These are phyloP conservation scores for Mylabris phalerata DNA, from an alignment of 1,140 invertebrate genomes.

Conservation along the genomic window DNA sequence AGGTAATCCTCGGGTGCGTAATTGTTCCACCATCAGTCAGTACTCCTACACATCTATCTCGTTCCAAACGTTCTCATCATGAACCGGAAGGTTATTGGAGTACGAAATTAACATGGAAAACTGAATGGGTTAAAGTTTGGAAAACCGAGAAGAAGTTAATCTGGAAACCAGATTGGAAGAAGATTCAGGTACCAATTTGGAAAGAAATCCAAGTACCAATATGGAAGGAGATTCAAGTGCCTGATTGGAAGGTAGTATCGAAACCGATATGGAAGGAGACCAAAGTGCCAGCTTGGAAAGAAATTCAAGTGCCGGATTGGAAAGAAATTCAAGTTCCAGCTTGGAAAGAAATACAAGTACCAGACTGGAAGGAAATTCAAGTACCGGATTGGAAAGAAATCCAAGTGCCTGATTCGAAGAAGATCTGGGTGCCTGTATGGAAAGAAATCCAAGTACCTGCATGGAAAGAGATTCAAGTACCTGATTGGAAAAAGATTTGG, in stretches of 20 bases:
- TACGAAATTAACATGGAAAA: slow-evolving; percentile 58
- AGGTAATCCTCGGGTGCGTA: slow-evolving; percentile 44
- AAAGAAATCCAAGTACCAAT: slow-evolving; percentile 59
- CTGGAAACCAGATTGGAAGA: slow-evolving; percentile 56
- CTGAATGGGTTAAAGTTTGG: slow-evolving; percentile 53
- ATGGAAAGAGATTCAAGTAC: slow-evolving; percentile 55
- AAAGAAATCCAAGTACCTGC: slow-evolving; percentile 52
- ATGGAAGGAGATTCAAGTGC: slow-evolving; percentile 51
- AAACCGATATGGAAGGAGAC: slow-evolving; percentile 60
- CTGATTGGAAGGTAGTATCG: slow-evolving; percentile 56
- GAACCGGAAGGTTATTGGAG: slow-evolving; percentile 58
- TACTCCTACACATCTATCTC: slow-evolving; percentile 43
- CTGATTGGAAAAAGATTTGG: slow-evolving; percentile 54
- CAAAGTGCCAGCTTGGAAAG: slow-evolving; percentile 57
- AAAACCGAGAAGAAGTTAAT: slow-evolving; percentile 55
- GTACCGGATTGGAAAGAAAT: slow-evolving; percentile 57
- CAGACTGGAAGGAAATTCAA: slow-evolving; percentile 55
- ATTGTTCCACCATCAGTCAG: slow-evolving; percentile 39
- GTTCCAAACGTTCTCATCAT: slow-evolving; percentile 41
- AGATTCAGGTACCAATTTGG: slow-evolving; percentile 56
- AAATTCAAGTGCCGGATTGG: slow-evolving; percentile 57
- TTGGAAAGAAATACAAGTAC: slow-evolving; percentile 59
- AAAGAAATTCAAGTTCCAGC: slow-evolving; percentile 57
- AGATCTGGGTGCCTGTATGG: slow-evolving; percentile 52
- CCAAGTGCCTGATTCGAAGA: slow-evolving; percentile 52